Conservation (phyloP, 1,140 invertebrate species). For the Eueides isabella region DNA sequence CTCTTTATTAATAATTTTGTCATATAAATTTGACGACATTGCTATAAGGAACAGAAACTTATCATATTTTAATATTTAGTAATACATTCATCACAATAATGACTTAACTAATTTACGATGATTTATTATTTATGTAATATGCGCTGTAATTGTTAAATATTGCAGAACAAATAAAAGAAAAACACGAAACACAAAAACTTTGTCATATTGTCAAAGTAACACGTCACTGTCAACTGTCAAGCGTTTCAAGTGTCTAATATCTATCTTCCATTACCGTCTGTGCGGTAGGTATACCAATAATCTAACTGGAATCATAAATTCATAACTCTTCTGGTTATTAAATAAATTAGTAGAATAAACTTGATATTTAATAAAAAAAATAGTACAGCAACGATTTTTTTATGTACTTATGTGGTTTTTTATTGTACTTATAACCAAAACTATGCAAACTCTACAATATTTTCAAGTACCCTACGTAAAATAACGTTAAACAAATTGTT, state of each 20-base stretch:
- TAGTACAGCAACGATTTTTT: too few relatives aligned
- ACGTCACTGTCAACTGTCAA: conserved; percentile 14
- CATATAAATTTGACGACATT: conserved; percentile 64
- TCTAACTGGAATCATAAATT: too few relatives aligned
- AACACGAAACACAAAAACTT: conserved; percentile 1
- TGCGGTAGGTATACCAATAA: too few relatives aligned
- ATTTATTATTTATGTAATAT: not conserved
- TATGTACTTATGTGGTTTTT: too few relatives aligned
- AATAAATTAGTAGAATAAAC: too few relatives aligned
- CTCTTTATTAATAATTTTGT: conserved; percentile 66
- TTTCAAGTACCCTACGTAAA: too few relatives aligned
- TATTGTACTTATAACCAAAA: too few relatives aligned
- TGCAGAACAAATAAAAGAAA: conserved; percentile 8
- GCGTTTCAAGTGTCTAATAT: too few relatives aligned
- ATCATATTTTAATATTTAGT: conserved; percentile 24
- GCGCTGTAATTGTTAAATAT: not conserved
- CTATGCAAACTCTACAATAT: too few relatives aligned
- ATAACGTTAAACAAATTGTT: too few relatives aligned
- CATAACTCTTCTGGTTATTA: not conserved
- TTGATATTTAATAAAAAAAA: too few relatives aligned
- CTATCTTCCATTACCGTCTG: too few relatives aligned
- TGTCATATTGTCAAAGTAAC: conserved; percentile 1
- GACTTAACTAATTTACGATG: not conserved
- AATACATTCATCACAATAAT: conserved; percentile 2
- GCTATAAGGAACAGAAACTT: conserved; percentile 30